phyloP scores from a whole-genome alignment of 2,888 invertebrate species.

The Tipula confusa region DNA sequence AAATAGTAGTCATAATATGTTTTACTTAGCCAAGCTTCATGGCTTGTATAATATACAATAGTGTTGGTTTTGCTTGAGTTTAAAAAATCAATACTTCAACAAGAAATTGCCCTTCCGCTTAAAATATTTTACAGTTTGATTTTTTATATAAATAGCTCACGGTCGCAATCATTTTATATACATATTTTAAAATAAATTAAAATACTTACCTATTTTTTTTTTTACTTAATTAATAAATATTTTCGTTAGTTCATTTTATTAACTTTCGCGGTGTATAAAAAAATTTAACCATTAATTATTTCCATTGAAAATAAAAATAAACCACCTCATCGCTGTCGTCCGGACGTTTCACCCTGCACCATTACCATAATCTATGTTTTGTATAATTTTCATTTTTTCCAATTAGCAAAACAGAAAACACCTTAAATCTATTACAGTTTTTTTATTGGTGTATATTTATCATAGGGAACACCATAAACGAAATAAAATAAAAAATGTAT shows the following conservation, averaged over 20 bases:
- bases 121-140: no score
- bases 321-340: background rate
- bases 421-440: background rate
- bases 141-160: background rate
- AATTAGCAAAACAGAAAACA: background rate
- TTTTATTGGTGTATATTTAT: background rate
- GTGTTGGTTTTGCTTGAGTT: no score
- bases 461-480: background rate
- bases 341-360: background rate
- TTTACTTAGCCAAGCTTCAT: no score
- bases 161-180: background rate
- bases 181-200: background rate
- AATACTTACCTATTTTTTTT: background rate
- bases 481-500: background rate
- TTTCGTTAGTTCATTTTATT: background rate
- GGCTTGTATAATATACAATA: no score
- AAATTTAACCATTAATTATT: background rate
- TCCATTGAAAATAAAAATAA: background rate
- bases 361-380: background rate
- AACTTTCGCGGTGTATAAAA: background rate
- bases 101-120: no score
- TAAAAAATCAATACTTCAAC: no score
- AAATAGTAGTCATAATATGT: no score
- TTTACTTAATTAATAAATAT: background rate
- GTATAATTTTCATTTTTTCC: background rate